Evolutionary conservation across 1,140 invertebrate species (phyloP).

Genomic region (Whitmania pigra): DNA sequence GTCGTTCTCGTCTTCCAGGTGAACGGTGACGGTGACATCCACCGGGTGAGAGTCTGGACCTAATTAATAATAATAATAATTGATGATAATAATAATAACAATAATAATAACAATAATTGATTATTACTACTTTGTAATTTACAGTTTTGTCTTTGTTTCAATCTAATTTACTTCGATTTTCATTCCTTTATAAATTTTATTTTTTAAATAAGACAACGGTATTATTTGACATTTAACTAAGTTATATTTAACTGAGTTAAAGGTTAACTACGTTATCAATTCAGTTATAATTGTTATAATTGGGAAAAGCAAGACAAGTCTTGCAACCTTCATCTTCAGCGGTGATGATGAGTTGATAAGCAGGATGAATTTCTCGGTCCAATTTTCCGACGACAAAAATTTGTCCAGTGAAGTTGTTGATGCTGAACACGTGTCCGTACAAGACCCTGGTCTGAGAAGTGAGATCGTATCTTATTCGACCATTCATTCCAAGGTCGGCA

Average conservation of each 20-base stretch:
- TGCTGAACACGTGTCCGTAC: slow-evolving; percentile 66
- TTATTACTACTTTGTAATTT: not conserved
- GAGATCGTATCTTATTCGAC: slow-evolving; percentile 44
- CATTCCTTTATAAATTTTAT: no score
- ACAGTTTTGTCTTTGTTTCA: not conserved
- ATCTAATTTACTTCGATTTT: no score
- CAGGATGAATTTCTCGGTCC: slow-evolving; percentile 78
- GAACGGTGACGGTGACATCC: slow-evolving; percentile 12
- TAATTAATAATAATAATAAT: not conserved
- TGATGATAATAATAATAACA: no score
- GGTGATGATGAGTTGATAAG: slow-evolving; percentile 78
- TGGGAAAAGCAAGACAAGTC: no score
- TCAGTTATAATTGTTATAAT: not conserved
- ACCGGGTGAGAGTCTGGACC: slow-evolving; percentile 17
- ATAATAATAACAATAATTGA: no score
- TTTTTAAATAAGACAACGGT: no score
- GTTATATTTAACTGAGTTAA: no score
- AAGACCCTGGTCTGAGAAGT: slow-evolving; percentile 55
- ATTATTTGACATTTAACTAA: no score
- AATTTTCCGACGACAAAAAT: slow-evolving; percentile 79
- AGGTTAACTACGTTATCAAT: no score
- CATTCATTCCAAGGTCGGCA: slow-evolving; percentile 74
- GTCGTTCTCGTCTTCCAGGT: slow-evolving; percentile 24
- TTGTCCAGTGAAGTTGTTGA: slow-evolving; percentile 70
- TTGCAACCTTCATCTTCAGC: slow-evolving; percentile 67